phyloP scores from a whole-genome alignment of 2,113 vertebrate genomes.

The Leucopternis melanops region DNA sequence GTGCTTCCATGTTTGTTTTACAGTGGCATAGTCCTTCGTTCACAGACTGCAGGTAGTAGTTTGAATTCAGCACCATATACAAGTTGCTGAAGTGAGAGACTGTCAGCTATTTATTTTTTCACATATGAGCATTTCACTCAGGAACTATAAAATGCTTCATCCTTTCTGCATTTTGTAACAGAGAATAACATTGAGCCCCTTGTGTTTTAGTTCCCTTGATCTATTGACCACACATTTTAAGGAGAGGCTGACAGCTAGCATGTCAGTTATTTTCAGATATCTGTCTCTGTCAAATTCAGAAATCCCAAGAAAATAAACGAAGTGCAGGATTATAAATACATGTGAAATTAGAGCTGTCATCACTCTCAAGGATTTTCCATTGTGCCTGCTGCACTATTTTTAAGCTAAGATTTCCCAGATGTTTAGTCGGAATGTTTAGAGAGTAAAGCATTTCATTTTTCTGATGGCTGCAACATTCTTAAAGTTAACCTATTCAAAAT shows the following conservation, averaged over 20 bases:
- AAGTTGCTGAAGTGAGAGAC: conserved; percentile 41
- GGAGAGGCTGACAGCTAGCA: conserved; percentile 47
- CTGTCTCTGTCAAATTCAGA: conserved; percentile 56
- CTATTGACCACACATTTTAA: conserved; percentile 45
- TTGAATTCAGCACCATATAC: not conserved
- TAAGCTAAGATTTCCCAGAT: conserved; percentile 59
- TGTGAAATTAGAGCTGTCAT: conserved; percentile 58
- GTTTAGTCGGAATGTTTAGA: conserved; percentile 41
- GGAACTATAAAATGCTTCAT: conserved; percentile 35
- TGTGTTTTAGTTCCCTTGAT: conserved; percentile 37
- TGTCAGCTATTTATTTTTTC: conserved; percentile 46
- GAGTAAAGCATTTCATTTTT: conserved; percentile 10
- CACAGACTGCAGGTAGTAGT: not conserved
- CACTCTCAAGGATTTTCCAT: conserved; percentile 58
- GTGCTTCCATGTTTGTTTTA: not conserved
- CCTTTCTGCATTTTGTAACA: not conserved
- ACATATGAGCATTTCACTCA: conserved; percentile 19
- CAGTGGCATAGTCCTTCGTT: not conserved
- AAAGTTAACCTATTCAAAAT: not conserved
- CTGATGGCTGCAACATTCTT: not conserved
- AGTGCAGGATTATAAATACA: conserved; percentile 54
- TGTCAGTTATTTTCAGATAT: conserved; percentile 60
- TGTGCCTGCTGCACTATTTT: conserved; percentile 43
- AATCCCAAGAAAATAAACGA: conserved; percentile 46
- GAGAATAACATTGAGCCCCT: conserved; percentile 27